phyloP scores from a whole-genome alignment of 2,797 vertebrate species.

The Alectoris magna region DNA sequence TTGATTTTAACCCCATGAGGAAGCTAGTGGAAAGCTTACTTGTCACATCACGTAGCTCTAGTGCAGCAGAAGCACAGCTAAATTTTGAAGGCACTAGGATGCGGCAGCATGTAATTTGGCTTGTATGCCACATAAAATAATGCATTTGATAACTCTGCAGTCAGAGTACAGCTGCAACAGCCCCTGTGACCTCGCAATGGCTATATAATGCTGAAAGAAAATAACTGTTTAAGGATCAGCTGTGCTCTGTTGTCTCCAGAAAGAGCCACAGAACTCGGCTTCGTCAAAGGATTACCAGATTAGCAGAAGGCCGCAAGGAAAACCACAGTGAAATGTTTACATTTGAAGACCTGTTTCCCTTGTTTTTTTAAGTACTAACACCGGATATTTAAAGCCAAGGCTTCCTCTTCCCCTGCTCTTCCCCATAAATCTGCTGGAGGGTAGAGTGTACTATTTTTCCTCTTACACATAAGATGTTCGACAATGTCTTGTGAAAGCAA shows the following conservation, averaged over 20 bases:
- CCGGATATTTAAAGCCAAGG: background rate
- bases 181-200: background rate
- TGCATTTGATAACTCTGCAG: background rate
- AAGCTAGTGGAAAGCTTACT: constrained; percentile 2
- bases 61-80: background rate
- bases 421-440: background rate
- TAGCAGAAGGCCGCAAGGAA: constrained; percentile 1
- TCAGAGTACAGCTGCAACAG: constrained; percentile 33
- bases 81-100: constrained; percentile 11
- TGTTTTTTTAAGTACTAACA: background rate
- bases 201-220: background rate
- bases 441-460: background rate
- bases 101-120: background rate
- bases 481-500: constrained; percentile 20
- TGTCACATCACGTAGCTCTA: background rate
- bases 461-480: background rate
- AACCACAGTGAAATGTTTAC: background rate
- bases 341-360: background rate
- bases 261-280: background rate
- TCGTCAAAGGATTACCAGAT: constrained; percentile 27
- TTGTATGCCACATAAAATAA: background rate
- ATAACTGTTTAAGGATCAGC: constrained; percentile 5
- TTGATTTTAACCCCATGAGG: background rate
- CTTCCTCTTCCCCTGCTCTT: background rate
- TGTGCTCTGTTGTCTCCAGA: constrained; percentile 30